Base-by-base conservation (phyloP, 2,113 vertebrate species). In the Tringa solitaria region DNA sequence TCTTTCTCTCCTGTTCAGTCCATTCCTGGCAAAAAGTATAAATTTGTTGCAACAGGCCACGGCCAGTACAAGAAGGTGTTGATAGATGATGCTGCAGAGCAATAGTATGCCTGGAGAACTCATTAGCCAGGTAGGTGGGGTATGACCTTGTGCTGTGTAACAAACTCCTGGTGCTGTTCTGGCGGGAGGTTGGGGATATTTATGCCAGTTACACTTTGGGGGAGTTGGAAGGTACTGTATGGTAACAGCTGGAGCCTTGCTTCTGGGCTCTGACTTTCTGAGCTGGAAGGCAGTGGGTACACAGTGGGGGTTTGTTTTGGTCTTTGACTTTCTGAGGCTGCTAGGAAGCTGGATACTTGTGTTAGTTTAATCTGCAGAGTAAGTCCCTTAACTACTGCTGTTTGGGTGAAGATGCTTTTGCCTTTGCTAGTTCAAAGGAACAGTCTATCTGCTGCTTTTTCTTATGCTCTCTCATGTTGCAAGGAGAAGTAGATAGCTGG, bases 51-150 rank as follows among this genome's bases (percentile, higher is more conserved):
- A 83, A 98, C 97, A 3, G 98, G 99, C 65, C 99, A 99, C 1
- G 99, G 99, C 37, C 99, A 99, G 92, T 99, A 99, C 28, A 99
- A 99, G 97, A 99, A 99, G 95, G 98, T 99, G 94, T 94, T 97
- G 46, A 87, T 96, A 95, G 98, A 98, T 0, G 98, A 98, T 30
- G 93, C 79, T 51, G 39, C 56, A n/a, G 96, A 96, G 90, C 90
- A 97, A 35, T 97, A 97, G 64, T 4, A 0, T 43, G 77, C 59
- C 63, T 80, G 91, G 81, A 94, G 83, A 50, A 54, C 28, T 80
- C 94, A 61, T 92, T 87, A 95, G 64, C 70, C 94, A 96, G 96
- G 97, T 97, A 96, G 65, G 97, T 98, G 84, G 64, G 80, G 35
- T 80, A 2, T 54, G 82, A 33, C 78, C 87, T n/a, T 77, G 51